Conservation (phyloP, 2,113 vertebrate genomes). For the Pogonocichla stellata region DNA sequence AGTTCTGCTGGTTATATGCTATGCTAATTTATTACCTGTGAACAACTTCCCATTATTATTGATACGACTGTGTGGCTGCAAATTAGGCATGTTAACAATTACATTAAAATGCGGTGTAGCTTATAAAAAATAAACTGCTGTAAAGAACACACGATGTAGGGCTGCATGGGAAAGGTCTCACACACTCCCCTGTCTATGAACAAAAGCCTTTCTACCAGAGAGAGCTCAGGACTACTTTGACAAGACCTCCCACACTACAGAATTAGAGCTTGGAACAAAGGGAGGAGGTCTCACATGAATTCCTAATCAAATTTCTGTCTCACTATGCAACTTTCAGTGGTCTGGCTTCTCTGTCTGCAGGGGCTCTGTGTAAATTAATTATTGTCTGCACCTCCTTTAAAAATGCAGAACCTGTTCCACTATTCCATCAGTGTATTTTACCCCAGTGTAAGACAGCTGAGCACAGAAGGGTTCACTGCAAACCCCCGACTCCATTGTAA, state of each 20-base stretch:
- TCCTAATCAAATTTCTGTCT: background rate
- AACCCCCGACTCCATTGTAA: background rate
- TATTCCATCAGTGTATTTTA: background rate
- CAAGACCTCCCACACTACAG: background rate
- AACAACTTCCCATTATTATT: constrained; percentile 50
- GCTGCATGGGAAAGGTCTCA: background rate
- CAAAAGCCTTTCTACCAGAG: background rate
- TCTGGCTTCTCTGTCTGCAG: background rate
- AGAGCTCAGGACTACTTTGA: background rate
- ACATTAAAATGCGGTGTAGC: constrained; percentile 7
- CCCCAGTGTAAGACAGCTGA: background rate
- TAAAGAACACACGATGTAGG: background rate
- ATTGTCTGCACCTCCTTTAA: background rate
- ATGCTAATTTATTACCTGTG: constrained; percentile 56
- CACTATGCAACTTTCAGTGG: background rate
- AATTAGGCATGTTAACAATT: constrained; percentile 37
- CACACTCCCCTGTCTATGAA: background rate
- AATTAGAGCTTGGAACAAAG: background rate
- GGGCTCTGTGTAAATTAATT: background rate
- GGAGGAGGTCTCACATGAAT: background rate
- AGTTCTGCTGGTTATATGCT: background rate
- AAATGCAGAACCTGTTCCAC: background rate
- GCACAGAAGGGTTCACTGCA: background rate
- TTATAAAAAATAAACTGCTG: background rate
- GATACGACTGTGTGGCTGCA: constrained; percentile 8